phyloP scores from a whole-genome alignment of 1,140 invertebrate genomes.

The Camponotus floridanus region DNA sequence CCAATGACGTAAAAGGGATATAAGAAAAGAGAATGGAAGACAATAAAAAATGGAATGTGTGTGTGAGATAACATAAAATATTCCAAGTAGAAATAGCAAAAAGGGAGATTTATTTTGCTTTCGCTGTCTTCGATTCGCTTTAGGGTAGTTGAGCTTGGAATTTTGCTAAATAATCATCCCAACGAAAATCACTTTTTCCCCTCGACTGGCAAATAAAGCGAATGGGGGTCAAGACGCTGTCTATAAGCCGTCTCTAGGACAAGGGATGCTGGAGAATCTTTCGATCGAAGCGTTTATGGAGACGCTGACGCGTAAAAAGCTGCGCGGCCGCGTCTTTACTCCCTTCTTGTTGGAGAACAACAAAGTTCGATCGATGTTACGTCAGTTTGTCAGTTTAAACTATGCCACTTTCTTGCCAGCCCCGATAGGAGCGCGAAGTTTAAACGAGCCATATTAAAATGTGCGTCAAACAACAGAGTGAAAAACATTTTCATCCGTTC shows the following conservation, averaged over 20 bases:
- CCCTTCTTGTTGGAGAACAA: slow-evolving; percentile 13
- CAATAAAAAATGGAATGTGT: not conserved
- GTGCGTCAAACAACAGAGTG: not conserved
- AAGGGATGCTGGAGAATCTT: not conserved
- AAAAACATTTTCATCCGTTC: slow-evolving; percentile 30
- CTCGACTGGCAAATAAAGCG: not conserved
- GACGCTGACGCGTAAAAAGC: slow-evolving; percentile 23
- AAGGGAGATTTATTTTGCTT: slow-evolving; percentile 2
- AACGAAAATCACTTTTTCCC: not conserved
- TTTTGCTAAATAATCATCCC: not conserved
- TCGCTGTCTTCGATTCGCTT: not conserved
- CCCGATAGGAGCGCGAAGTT: slow-evolving; percentile 28
- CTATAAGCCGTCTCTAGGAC: not conserved
- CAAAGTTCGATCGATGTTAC: slow-evolving; percentile 39
- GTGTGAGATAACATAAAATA: not conserved
- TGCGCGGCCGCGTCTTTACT: slow-evolving; percentile 18
- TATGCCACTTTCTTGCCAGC: not conserved
- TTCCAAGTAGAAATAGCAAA: not conserved
- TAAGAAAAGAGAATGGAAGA: not conserved
- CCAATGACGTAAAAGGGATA: not conserved
- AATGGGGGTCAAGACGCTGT: not conserved
- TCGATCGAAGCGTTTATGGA: slow-evolving; percentile 37
- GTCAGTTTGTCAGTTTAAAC: slow-evolving; percentile 41
- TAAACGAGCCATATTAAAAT: not conserved
- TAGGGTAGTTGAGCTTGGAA: not conserved